A percentile compares a stretch with the other conserved stretches of the same genome.
Conservation (phyloP, 37 sponge, comb jelly and placozoan species). For the Ianthella basta region DNA sequence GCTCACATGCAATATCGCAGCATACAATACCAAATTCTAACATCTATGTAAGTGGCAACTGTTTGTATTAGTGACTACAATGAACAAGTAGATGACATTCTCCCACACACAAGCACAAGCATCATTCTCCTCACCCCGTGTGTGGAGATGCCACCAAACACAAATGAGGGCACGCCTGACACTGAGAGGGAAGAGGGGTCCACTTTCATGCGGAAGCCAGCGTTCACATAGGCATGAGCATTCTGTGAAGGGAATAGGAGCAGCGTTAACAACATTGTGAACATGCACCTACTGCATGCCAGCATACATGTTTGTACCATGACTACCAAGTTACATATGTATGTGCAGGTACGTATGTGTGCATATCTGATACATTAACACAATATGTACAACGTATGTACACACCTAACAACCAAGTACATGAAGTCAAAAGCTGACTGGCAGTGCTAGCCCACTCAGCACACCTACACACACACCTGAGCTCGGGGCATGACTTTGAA, state of each 20-base stretch:
- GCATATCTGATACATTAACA: neutral
- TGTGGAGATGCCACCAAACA: constrained; percentile 70
- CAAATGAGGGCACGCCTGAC: constrained; percentile 39
- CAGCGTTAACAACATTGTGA: neutral
- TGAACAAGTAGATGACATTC: no score
- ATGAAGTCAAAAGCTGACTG: no score
- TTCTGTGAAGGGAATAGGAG: constrained; percentile 40
- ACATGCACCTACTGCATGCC: neutral
- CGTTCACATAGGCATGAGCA: constrained; percentile 84
- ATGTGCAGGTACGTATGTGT: neutral
- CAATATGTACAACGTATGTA: no score
- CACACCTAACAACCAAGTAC: no score
- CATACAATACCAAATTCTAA: no score
- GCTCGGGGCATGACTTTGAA: constrained; percentile 82
- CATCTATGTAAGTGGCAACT: no score
- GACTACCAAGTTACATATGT: neutral
- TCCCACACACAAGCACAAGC: no score
- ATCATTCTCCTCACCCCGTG: constrained; percentile 80
- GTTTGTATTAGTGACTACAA: no score
- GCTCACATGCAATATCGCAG: no score
- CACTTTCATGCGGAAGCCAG: constrained; percentile 62
- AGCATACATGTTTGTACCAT: no score
- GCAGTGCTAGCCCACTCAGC: no score
- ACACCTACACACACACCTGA: constrained; percentile 33
- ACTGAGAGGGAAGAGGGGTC: constrained; percentile 43